Conservation (phyloP, 2,888 invertebrate species). For the Himalopsyche kuldschensis region DNA sequence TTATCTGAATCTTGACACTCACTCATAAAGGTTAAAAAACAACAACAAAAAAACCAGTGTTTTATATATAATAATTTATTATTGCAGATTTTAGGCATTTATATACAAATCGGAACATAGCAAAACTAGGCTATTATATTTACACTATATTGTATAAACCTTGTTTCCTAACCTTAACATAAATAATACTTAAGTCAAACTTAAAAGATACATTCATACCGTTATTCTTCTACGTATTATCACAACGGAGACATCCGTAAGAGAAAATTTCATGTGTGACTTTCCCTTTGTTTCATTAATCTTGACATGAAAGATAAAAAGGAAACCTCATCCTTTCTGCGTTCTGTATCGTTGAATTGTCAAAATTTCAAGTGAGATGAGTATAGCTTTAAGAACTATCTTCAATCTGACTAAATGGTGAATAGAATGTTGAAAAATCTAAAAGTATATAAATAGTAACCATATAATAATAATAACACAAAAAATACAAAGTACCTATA, state of each 20-base stretch:
- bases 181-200: slow-evolving; percentile 21
- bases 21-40: too few relatives aligned
- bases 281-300: not conserved
- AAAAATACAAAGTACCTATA: too few relatives aligned
- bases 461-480: too few relatives aligned
- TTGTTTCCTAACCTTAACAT: slow-evolving; percentile 31
- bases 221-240: not conserved
- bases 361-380: too few relatives aligned
- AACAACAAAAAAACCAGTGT: not conserved
- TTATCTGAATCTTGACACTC: too few relatives aligned
- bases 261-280: not conserved
- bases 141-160: not conserved
- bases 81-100: slow-evolving; percentile 25
- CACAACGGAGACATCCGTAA: too few relatives aligned
- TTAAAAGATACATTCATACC: not conserved
- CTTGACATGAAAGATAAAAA: not conserved
- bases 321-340: not conserved
- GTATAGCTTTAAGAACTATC: too few relatives aligned
- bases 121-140: slow-evolving; percentile 27
- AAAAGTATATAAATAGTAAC: too few relatives aligned
- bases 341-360: too few relatives aligned
- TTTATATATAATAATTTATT: slow-evolving; percentile 6
- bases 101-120: slow-evolving; percentile 28
- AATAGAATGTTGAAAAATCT: too few relatives aligned
- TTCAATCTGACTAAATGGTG: too few relatives aligned